phyloP scores from a whole-genome alignment of 2,113 vertebrate genomes.

The Mus pahari region DNA sequence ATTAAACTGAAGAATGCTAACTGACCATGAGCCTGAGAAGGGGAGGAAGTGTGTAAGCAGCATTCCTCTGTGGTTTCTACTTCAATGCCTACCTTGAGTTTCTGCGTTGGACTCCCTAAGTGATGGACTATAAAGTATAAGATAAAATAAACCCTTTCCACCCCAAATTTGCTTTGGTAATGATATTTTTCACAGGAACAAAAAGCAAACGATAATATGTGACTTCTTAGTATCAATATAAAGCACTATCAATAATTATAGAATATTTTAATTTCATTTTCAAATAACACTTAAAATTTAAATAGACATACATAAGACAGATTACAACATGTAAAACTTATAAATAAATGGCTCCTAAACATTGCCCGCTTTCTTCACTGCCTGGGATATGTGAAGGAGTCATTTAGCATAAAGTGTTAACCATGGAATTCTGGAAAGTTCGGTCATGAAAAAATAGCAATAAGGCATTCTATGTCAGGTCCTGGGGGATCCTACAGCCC shows the following conservation, averaged over 20 bases:
- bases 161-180: not conserved
- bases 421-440: not conserved
- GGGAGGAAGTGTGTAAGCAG: not conserved
- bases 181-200: not conserved
- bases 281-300: conserved; percentile 17
- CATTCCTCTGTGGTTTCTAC: not conserved
- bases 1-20: not conserved
- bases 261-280: conserved; percentile 8
- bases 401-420: not conserved
- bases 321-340: not conserved
- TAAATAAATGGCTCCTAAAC: not conserved
- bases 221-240: conserved; percentile 19
- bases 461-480: not conserved
- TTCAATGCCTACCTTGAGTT: not conserved
- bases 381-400: not conserved
- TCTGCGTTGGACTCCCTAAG: not conserved
- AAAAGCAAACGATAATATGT: not conserved
- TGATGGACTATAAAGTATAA: not conserved
- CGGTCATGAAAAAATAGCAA: conserved; percentile 32
- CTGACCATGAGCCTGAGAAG: not conserved
- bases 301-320: not conserved
- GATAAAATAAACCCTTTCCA: not conserved
- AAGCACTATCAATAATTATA: not conserved
- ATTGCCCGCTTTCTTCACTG: not conserved
- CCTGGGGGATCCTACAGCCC: not conserved